Conservation (phyloP, 2,797 vertebrate genomes). For the Margarornis squamiger region DNA sequence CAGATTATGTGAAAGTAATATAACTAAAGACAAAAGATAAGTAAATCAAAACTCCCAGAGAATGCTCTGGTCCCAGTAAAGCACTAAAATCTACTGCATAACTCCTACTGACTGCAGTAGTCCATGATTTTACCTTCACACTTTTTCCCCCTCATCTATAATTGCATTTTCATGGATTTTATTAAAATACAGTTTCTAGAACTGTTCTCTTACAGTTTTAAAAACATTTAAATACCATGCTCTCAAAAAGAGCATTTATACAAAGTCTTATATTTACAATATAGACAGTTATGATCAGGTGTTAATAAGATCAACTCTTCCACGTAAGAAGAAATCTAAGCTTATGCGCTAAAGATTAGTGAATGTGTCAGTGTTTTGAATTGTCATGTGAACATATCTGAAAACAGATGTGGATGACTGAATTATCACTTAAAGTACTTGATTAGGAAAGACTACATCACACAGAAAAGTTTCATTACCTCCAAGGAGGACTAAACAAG, state of each 20-base stretch:
- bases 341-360: slow-evolving; percentile 36
- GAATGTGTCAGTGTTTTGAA: slow-evolving; percentile 2
- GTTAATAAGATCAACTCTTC: slow-evolving; percentile 66
- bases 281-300: slow-evolving; percentile 61
- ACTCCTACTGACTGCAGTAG: background rate
- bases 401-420: background rate
- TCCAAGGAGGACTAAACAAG: slow-evolving; percentile 3
- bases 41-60: background rate
- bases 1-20: slow-evolving; percentile 1
- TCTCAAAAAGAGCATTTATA: slow-evolving; percentile 75
- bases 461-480: background rate
- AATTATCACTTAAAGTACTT: slow-evolving; percentile 19
- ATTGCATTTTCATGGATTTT: slow-evolving; percentile 19
- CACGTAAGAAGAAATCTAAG: slow-evolving; percentile 71
- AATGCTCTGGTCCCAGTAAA: background rate
- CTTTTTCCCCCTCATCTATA: background rate
- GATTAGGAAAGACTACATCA: background rate
- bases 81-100: background rate
- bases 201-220: slow-evolving; percentile 64
- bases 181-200: slow-evolving; percentile 58
- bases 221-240: slow-evolving; percentile 72
- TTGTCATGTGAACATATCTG: background rate
- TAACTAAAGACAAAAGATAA: background rate
- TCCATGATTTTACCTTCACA: background rate
- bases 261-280: slow-evolving; percentile 70